These are phyloP conservation scores for Drosophila planitibia DNA, from an alignment of 2,888 invertebrate species.

Conservation along the genomic window DNA sequence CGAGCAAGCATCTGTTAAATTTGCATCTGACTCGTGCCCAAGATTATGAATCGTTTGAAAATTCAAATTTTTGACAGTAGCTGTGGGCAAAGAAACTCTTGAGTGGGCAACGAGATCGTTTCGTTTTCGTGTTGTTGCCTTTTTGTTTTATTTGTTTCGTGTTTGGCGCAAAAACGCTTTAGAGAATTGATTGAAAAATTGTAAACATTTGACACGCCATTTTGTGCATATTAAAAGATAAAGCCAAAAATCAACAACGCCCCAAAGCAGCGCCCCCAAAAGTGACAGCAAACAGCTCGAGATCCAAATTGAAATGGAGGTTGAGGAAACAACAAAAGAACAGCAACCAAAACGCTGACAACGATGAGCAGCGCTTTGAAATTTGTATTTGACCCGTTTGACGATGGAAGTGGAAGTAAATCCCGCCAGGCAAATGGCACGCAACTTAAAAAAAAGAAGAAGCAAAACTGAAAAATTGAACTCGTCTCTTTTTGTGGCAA, in stretches of 20 bases:
- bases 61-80: conserved; percentile 40
- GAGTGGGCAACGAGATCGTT: conserved; percentile 18
- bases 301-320: conserved; percentile 12
- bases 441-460: conserved; percentile 6
- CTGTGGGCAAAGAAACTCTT: conserved; percentile 24
- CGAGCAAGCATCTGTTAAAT: conserved; percentile 18
- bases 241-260: conserved; percentile 72
- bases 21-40: conserved; percentile 22
- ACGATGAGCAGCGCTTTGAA: conserved; percentile 41
- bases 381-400: conserved; percentile 20
- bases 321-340: neutral
- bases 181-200: conserved; percentile 75
- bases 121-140: conserved; percentile 5
- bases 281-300: conserved; percentile 11
- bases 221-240: conserved; percentile 79
- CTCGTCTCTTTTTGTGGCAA: conserved; percentile 55
- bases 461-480: conserved; percentile 14
- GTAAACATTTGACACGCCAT: conserved; percentile 74
- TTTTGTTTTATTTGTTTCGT: neutral
- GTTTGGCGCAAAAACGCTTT: conserved; percentile 26
- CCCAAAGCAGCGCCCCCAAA: conserved; percentile 28
- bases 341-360: neutral
- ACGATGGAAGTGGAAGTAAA: neutral
- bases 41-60: conserved; percentile 15
- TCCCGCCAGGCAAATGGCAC: conserved; percentile 52